These are phyloP conservation scores for Caenorhabditis becei DNA, from an alignment of 2,888 invertebrate genomes.

Conservation along the genomic window DNA sequence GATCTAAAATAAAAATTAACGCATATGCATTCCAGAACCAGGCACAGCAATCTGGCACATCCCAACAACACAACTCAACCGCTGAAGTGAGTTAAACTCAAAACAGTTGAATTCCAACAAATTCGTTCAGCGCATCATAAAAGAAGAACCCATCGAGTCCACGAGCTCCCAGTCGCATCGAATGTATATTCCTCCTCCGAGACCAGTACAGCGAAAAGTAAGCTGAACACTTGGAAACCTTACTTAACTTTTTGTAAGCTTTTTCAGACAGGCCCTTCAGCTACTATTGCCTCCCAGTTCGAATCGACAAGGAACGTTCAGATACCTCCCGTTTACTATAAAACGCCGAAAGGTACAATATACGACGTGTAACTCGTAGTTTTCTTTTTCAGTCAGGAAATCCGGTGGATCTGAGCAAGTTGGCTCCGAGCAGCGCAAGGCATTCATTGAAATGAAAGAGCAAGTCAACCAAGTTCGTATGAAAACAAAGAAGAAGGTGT, in stretches of 20 bases:
- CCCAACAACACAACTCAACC: too few species aligned
- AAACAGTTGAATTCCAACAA: too few species aligned
- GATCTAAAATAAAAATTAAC: too few species aligned
- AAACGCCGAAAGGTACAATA: neutral
- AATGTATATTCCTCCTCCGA: constrained; percentile 20
- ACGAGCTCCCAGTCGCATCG: constrained; percentile 18
- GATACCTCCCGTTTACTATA: neutral
- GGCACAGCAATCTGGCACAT: too few species aligned
- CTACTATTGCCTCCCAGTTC: neutral
- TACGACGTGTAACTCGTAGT: neutral
- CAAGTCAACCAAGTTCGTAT: constrained; percentile 48
- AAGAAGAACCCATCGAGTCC: constrained; percentile 27
- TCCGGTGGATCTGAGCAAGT: neutral
- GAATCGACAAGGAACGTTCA: neutral
- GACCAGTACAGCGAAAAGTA: constrained; percentile 40
- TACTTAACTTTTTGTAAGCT: constrained; percentile 13
- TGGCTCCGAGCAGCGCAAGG: constrained; percentile 36
- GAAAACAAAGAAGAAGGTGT: constrained; percentile 50
- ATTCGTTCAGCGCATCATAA: constrained; percentile 20
- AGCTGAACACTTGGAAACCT: neutral
- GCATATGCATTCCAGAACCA: too few species aligned
- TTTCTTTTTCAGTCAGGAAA: neutral
- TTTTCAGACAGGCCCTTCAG: constrained; percentile 33
- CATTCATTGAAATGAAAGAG: constrained; percentile 53
- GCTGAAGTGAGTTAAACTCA: too few species aligned